phyloP scores from a whole-genome alignment of 2,113 vertebrate genomes.

The Platichthys flesus region DNA sequence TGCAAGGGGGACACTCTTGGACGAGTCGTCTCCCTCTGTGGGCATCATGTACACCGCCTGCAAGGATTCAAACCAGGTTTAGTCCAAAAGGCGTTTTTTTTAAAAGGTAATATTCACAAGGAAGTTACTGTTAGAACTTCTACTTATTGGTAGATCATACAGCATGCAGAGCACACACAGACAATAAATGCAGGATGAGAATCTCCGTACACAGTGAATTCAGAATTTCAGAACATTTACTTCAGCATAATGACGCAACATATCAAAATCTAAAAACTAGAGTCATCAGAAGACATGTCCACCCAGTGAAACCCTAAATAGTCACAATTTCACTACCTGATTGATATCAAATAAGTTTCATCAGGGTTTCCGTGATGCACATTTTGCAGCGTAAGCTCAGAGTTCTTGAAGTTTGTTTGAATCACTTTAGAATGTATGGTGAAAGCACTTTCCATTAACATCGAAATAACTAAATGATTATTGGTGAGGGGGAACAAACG shows the following conservation, averaged over 20 bases:
- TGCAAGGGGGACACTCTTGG: constrained; percentile 97
- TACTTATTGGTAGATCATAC: no score
- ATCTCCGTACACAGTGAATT: background rate
- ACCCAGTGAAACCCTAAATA: no score
- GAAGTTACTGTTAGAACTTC: background rate
- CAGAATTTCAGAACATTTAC: background rate
- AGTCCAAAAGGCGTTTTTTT: background rate
- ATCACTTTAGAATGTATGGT: background rate
- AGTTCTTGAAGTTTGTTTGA: background rate
- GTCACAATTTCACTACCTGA: no score
- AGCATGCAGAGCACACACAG: no score
- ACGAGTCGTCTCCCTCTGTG: constrained; percentile 98
- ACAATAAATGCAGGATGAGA: no score
- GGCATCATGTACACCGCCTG: constrained; percentile 99
- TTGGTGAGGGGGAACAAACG: no score
- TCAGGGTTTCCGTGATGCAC: background rate
- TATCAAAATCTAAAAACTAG: background rate
- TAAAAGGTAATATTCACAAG: background rate
- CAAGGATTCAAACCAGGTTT: constrained; percentile 31
- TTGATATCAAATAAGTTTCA: no score
- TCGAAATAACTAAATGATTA: no score
- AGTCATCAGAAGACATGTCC: no score
- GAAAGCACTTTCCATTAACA: no score
- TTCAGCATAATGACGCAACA: background rate
- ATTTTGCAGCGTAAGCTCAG: background rate